These are phyloP conservation scores for Dryobota labecula DNA, from an alignment of 2,888 invertebrate genomes.

Conservation along the genomic window DNA sequence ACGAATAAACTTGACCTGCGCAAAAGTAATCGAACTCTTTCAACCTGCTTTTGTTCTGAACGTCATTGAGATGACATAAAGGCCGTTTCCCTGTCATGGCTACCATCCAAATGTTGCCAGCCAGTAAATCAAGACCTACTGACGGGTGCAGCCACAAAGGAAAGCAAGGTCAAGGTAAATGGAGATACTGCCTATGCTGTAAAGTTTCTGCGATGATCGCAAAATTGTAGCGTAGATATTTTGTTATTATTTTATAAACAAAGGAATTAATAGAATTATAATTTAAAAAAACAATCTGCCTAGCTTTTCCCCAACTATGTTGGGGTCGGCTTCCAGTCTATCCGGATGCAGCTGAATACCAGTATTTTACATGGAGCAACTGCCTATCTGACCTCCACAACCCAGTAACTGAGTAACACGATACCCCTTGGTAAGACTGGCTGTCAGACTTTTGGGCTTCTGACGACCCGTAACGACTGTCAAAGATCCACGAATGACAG, in stretches of 20 bases:
- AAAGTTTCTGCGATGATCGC: conserved; percentile 42
- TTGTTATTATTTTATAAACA: conserved; percentile 19
- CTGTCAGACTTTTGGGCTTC: no score
- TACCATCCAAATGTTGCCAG: conserved; percentile 72
- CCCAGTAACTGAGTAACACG: no score
- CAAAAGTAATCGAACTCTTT: conserved; percentile 45
- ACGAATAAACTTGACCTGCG: conserved; percentile 54
- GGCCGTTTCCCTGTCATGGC: conserved; percentile 83
- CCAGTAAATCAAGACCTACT: conserved; percentile 48
- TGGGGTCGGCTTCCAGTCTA: no score
- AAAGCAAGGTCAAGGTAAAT: conserved; percentile 42
- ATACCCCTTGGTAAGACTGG: no score
- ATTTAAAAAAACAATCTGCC: no score
- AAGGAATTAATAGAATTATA: conserved; percentile 22
- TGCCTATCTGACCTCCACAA: no score
- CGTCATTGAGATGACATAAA: conserved; percentile 82
- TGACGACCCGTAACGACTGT: no score
- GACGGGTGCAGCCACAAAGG: conserved; percentile 40
- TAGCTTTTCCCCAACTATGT: no score
- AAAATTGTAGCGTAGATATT: conserved; percentile 29
- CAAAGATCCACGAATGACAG: no score
- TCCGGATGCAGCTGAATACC: no score
- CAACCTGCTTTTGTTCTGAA: conserved; percentile 73
- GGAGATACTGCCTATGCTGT: conserved; percentile 17
- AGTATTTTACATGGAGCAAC: no score